Conservation (phyloP, 2,113 vertebrate species). For the Petrocephalus zakoni region DNA sequence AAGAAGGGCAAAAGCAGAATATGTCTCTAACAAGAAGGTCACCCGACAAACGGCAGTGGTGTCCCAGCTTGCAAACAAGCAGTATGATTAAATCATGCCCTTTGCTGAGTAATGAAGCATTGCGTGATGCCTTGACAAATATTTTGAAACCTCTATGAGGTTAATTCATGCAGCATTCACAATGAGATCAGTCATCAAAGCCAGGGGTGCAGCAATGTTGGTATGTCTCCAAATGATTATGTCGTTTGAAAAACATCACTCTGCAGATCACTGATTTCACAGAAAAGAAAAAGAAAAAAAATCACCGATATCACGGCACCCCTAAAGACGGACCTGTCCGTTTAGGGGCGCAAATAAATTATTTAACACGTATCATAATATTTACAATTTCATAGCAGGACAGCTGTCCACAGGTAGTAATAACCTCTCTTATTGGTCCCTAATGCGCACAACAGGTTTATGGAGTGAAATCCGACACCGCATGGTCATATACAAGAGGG, state of each 20-base stretch:
- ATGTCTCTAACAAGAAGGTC: not conserved
- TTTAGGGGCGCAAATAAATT: not conserved
- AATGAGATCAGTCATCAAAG: not conserved
- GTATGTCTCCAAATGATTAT: not conserved
- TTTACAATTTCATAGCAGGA: not conserved
- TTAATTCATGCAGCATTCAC: not conserved
- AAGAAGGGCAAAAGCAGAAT: not conserved
- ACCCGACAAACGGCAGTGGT: not conserved
- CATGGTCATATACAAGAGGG: not conserved
- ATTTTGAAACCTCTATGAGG: not conserved
- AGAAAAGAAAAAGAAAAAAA: too few relatives aligned
- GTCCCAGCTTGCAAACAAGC: not conserved
- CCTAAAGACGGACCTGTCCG: not conserved
- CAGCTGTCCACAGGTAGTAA: not conserved
- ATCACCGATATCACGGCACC: not conserved
- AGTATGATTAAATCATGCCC: not conserved
- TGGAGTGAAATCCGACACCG: not conserved
- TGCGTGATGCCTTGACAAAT: not conserved
- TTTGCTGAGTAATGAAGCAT: not conserved
- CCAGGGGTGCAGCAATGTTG: not conserved
- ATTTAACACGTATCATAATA: not conserved
- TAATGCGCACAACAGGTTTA: not conserved
- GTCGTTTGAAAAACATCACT: not conserved
- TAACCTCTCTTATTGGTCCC: not conserved
- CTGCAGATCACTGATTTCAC: not conserved